These are phyloP conservation scores for Buathra laborator DNA, from an alignment of 2,888 invertebrate species.

Conservation along the genomic window DNA sequence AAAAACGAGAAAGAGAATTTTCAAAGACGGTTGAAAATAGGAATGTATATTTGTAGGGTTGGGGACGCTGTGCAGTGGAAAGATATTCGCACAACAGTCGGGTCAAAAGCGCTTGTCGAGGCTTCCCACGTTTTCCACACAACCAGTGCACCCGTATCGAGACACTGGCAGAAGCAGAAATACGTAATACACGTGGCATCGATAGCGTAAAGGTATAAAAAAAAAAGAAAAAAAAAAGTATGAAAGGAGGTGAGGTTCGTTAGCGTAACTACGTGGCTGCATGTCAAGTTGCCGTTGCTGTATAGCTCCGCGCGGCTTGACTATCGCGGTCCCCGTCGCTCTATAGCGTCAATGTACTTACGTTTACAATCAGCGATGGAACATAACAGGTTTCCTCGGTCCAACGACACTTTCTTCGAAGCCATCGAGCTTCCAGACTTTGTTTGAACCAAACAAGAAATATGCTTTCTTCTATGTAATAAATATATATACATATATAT, in stretches of 20 bases:
- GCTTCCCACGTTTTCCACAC: constrained; percentile 2
- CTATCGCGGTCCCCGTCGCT: background rate
- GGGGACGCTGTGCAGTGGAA: no score
- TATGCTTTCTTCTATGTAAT: no score
- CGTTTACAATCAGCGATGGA: constrained; percentile 14
- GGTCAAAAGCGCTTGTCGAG: constrained; percentile 22
- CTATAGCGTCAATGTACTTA: background rate
- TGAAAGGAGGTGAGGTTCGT: constrained; percentile 50
- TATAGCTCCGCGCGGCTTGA: background rate
- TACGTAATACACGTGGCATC: constrained; percentile 28
- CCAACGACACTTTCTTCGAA: no score
- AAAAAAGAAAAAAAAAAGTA: constrained; percentile 30
- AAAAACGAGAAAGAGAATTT: no score
- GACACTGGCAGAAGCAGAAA: constrained; percentile 22
- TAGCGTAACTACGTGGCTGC: constrained; percentile 58
- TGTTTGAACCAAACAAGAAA: no score
- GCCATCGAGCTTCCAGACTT: no score
- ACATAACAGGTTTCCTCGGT: no score
- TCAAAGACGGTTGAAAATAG: no score
- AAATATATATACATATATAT: no score
- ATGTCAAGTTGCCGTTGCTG: constrained; percentile 3
- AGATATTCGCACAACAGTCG: background rate
- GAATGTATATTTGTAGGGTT: no score
- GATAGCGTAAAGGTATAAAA: constrained; percentile 38
- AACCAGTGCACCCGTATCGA: constrained; percentile 24